Evolutionary conservation across 2,888 invertebrate genomes (phyloP).

Genomic region (Ormyrus thymus): DNA sequence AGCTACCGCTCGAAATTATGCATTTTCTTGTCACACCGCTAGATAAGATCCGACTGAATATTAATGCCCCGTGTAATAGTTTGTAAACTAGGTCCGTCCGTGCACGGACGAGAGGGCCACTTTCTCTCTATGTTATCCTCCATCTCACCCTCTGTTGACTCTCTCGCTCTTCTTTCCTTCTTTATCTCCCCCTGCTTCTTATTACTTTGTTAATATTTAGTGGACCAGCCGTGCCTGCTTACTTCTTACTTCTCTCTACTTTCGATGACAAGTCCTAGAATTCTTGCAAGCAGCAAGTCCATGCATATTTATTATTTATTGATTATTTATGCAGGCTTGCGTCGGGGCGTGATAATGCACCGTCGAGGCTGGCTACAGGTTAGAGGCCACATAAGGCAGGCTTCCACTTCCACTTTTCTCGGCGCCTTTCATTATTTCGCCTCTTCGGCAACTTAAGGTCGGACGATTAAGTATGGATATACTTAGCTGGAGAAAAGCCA

Average conservation of each 20-base stretch:
- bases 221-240: not conserved
- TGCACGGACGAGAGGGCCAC: constrained; percentile 17
- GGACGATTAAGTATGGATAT: too few relatives aligned
- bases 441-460: too few relatives aligned
- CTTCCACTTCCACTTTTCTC: constrained; percentile 3
- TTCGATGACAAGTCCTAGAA: not conserved
- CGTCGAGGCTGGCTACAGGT: not conserved
- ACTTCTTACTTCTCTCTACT: not conserved
- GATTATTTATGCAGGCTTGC: constrained; percentile 11
- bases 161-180: not conserved
- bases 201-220: not conserved
- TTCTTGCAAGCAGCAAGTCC: not conserved
- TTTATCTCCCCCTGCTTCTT: not conserved
- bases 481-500: not conserved
- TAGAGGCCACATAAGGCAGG: not conserved
- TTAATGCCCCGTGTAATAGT: constrained; percentile 72
- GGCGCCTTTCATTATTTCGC: constrained; percentile 31
- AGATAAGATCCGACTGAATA: constrained; percentile 73
- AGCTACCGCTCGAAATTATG: constrained; percentile 68
- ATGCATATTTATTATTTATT: constrained; percentile 16
- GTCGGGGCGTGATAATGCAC: constrained; percentile 18
- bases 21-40: constrained; percentile 72
- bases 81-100: constrained; percentile 70
- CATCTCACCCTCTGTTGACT: not conserved
- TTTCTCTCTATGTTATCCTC: not conserved